Evolutionary conservation across 2,797 vertebrate species (phyloP).

Genomic region (Anisognathus igniventris): DNA sequence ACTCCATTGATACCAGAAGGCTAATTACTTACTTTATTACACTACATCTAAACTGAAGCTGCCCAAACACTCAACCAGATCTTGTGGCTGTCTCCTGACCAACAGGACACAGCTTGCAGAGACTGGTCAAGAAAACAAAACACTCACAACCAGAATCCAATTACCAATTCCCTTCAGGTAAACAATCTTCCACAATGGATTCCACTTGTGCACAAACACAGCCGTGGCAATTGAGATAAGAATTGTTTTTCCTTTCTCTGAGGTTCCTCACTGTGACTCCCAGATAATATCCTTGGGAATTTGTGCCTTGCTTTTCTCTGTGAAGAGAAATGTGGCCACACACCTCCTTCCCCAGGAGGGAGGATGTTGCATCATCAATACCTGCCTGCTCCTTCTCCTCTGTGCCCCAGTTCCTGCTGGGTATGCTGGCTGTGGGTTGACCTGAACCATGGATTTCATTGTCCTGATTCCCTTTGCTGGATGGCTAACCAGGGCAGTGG

Average conservation of each 20-base stretch:
- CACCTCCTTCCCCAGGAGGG: rapidly evolving
- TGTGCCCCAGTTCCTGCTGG: not conserved
- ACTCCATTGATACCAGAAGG: not conserved
- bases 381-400: not conserved
- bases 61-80: not conserved
- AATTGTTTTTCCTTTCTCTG: not conserved
- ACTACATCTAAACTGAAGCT: not conserved
- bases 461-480: not conserved
- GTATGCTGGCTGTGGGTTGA: not conserved
- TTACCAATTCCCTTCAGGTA: not conserved
- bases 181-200: not conserved
- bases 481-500: rapidly evolving
- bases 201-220: not conserved
- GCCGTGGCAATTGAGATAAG: not conserved
- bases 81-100: not conserved
- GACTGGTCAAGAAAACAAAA: not conserved
- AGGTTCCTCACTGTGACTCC: not conserved
- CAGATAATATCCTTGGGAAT: not conserved
- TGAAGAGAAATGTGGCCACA: not conserved
- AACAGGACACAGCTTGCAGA: not conserved
- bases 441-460: not conserved
- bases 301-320: not conserved
- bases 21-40: not conserved
- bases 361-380: not conserved
- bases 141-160: not conserved